A percentile compares a stretch with the other conserved stretches of the same genome.
These are phyloP conservation scores for Heteropelma amictum DNA, from an alignment of 2,888 invertebrate species.

Conservation along the genomic window DNA sequence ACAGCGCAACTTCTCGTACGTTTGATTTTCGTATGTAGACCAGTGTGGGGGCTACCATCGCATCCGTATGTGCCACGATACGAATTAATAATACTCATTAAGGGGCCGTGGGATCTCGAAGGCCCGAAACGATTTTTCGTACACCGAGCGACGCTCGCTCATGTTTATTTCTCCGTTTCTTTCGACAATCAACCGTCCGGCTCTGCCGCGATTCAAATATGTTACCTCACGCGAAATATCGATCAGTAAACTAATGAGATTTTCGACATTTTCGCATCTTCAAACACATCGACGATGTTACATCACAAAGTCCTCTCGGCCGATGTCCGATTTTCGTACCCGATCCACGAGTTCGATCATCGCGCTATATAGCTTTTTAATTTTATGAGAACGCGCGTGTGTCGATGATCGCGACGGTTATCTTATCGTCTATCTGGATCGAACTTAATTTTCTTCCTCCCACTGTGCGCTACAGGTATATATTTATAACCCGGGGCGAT, in stretches of 20 bases:
- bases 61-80: too few species aligned
- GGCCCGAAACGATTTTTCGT: slow-evolving; percentile 5
- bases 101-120: slow-evolving; percentile 12
- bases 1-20: slow-evolving; percentile 9
- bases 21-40: too few species aligned
- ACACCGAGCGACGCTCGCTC: neutral
- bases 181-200: slow-evolving; percentile 40
- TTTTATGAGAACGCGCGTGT: slow-evolving; percentile 31
- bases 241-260: too few species aligned
- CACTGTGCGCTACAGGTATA: neutral
- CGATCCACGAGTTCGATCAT: neutral
- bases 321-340: neutral
- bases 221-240: too few species aligned
- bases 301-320: neutral
- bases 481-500: slow-evolving; percentile 22
- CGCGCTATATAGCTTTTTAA: slow-evolving; percentile 18
- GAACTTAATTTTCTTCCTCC: slow-evolving; percentile 42
- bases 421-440: slow-evolving; percentile 49
- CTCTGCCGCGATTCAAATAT: neutral
- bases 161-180: neutral
- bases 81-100: slow-evolving; percentile 47
- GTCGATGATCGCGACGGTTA: slow-evolving; percentile 22
- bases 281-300: too few species aligned
- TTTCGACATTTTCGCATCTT: too few species aligned
- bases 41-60: too few species aligned